Evolutionary conservation across 2,888 invertebrate genomes (phyloP).

Genomic region (Acholoe squamosa): DNA sequence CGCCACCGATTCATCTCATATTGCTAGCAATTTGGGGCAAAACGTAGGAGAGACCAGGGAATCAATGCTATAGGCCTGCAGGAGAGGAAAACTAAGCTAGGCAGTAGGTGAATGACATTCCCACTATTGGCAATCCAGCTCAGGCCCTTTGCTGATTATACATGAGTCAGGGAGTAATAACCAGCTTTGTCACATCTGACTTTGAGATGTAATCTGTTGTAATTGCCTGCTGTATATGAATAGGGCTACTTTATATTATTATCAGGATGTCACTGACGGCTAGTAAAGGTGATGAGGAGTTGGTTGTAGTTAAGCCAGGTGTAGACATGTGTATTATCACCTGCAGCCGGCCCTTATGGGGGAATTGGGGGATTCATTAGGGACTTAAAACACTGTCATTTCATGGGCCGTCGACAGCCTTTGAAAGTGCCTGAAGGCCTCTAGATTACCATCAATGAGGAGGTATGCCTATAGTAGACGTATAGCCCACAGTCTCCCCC

Average conservation of each 20-base stretch:
- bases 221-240: background rate
- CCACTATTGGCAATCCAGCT: background rate
- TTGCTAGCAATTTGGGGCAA: background rate
- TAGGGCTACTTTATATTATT: background rate
- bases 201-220: slow-evolving; percentile 16
- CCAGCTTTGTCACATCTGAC: background rate
- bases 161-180: background rate
- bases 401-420: too few species aligned
- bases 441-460: too few species aligned
- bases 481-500: too few species aligned
- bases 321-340: too few species aligned
- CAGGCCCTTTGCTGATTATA: slow-evolving; percentile 1
- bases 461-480: too few species aligned
- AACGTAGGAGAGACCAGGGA: background rate
- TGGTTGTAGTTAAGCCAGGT: too few species aligned
- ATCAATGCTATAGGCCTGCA: background rate
- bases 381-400: too few species aligned
- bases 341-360: too few species aligned
- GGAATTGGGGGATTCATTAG: too few species aligned
- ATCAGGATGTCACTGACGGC: too few species aligned
- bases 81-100: background rate
- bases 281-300: too few species aligned
- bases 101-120: background rate
- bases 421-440: too few species aligned
- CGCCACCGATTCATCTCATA: slow-evolving; percentile 1